These are phyloP conservation scores for Apistogramma diplotaenia DNA, from an alignment of 2,113 vertebrate genomes.

Conservation along the genomic window DNA sequence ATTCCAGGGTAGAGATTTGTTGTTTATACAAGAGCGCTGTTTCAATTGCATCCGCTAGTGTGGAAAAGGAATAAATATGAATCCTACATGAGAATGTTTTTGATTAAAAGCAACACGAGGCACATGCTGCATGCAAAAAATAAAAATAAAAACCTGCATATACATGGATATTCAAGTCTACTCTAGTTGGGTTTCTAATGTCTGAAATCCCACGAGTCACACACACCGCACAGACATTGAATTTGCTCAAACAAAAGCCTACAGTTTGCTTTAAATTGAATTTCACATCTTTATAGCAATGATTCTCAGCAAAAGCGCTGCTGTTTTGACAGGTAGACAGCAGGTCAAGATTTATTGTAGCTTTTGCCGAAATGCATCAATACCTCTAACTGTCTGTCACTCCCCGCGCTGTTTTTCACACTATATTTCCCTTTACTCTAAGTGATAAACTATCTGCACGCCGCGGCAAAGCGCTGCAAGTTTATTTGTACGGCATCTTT, in stretches of 20 bases:
- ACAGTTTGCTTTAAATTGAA: conserved; percentile 12
- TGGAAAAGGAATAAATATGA: conserved; percentile 37
- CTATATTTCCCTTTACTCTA: background rate
- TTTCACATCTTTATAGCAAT: background rate
- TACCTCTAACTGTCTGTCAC: conserved; percentile 22
- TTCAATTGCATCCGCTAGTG: conserved; percentile 19
- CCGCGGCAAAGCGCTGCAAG: background rate
- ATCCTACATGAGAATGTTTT: conserved; percentile 51
- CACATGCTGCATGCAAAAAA: conserved; percentile 16
- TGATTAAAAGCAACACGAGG: conserved; percentile 50
- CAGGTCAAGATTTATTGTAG: conserved; percentile 33
- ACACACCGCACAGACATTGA: conserved; percentile 2
- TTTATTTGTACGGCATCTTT: background rate
- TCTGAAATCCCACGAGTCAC: background rate
- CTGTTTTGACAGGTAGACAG: conserved; percentile 29
- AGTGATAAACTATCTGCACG: background rate
- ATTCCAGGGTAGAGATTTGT: conserved; percentile 53
- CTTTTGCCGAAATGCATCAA: conserved; percentile 8
- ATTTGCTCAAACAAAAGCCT: background rate
- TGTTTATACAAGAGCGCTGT: conserved; percentile 50
- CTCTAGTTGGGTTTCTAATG: background rate
- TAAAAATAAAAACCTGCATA: background rate
- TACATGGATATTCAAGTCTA: background rate
- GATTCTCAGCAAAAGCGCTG: background rate
- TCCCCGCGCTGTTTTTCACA: background rate